phyloP scores from a whole-genome alignment of 2,888 invertebrate species.

The Eutolmus rufibarbis region DNA sequence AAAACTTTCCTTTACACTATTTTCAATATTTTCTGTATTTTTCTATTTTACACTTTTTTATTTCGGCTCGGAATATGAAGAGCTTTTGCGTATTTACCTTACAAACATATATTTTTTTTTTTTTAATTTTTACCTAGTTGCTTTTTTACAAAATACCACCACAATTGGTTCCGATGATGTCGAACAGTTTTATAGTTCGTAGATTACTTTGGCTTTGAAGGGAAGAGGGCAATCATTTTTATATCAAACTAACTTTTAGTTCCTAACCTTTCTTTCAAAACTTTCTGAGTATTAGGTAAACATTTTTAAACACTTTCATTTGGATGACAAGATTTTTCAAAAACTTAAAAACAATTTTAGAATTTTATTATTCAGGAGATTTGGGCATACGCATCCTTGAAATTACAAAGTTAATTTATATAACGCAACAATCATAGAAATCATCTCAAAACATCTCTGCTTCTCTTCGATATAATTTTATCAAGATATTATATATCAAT shows the following conservation, averaged over 20 bases:
- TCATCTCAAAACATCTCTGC: not conserved
- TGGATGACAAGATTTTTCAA: not conserved
- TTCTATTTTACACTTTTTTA: not conserved
- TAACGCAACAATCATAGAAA: not conserved
- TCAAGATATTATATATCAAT: too few species aligned
- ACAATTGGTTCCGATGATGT: not conserved
- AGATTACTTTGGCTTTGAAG: not conserved
- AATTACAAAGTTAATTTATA: not conserved
- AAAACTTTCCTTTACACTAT: not conserved
- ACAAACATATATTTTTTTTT: not conserved
- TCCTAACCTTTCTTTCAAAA: not conserved
- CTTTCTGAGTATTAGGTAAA: not conserved
- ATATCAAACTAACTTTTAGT: not conserved
- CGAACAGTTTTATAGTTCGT: not conserved
- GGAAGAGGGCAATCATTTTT: not conserved
- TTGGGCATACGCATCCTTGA: not conserved
- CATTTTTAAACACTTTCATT: not conserved
- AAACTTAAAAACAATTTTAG: not conserved
- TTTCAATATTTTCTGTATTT: not conserved
- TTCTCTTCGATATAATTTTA: not conserved
- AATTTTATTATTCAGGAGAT: not conserved
- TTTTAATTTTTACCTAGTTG: not conserved
- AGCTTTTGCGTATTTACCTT: conserved; percentile 16
- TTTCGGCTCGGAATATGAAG: conserved; percentile 29
- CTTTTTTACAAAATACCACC: conserved; percentile 11